Evolutionary conservation across 2,113 vertebrate species (phyloP).

Genomic region (Boleophthalmus pectinirostris): DNA sequence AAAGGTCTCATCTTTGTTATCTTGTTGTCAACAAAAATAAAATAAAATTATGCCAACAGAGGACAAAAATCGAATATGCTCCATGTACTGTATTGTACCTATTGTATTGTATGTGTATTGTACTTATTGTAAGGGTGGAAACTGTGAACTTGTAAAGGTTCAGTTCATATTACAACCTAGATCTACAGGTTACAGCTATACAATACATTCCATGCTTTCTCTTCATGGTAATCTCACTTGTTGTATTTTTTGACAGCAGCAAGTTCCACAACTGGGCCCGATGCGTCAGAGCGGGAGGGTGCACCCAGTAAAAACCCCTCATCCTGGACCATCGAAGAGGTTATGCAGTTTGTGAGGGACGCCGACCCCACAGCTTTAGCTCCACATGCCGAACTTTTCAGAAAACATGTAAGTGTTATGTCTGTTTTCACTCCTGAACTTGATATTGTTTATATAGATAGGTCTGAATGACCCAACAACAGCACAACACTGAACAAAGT

Average conservation of each 20-base stretch:
- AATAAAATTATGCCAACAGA: not conserved
- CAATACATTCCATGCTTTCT: not conserved
- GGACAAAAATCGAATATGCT: no score
- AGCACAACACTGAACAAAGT: no score
- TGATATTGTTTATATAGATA: no score
- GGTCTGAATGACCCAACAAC: no score
- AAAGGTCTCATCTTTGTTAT: not conserved
- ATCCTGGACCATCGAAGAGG: constrained; percentile 93
- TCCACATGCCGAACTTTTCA: constrained; percentile 91
- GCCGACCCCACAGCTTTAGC: constrained; percentile 88
- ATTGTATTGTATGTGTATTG: no score
- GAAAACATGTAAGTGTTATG: constrained; percentile 85
- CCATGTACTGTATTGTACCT: no score
- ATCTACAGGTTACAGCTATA: not conserved
- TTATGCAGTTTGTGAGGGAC: constrained; percentile 91
- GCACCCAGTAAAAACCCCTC: constrained; percentile 81
- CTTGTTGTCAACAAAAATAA: not conserved
- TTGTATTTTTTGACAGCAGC: constrained; percentile 72
- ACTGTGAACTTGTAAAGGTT: no score
- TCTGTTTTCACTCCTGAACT: not conserved
- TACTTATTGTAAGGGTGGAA: no score
- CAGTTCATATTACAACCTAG: no score
- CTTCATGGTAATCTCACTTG: not conserved
- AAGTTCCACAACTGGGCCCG: constrained; percentile 89
- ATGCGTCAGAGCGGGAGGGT: constrained; percentile 79